Conservation (phyloP, 1,140 invertebrate species). For the Goniozus legneri region DNA sequence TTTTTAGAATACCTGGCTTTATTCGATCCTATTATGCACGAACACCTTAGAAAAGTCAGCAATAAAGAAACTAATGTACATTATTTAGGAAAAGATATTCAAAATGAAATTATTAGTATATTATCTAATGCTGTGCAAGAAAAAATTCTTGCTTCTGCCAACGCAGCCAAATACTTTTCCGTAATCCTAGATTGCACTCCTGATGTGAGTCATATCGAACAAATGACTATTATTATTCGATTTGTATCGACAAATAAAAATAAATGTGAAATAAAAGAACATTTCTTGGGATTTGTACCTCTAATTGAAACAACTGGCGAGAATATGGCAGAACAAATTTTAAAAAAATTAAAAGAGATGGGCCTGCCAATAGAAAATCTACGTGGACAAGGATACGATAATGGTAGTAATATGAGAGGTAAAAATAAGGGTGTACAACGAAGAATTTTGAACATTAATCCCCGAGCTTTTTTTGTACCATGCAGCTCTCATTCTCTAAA, state of each 20-base stretch:
- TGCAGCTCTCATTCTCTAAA: constrained; percentile 5
- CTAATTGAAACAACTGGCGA: constrained; percentile 6
- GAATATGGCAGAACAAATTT: constrained; percentile 11
- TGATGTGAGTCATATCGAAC: constrained; percentile 22
- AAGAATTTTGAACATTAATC: constrained; percentile 20
- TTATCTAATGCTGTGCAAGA: not conserved
- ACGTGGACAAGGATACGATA: constrained; percentile 37
- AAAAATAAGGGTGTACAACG: constrained; percentile 21
- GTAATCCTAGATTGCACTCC: constrained; percentile 28
- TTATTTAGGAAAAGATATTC: constrained; percentile 23
- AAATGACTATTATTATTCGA: constrained; percentile 23
- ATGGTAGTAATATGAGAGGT: constrained; percentile 37
- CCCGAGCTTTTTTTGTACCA: constrained; percentile 14
- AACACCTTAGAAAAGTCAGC: constrained; percentile 17
- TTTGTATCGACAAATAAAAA: constrained; percentile 11
- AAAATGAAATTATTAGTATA: constrained; percentile 29
- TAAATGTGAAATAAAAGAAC: constrained; percentile 14
- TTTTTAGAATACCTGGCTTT: constrained; percentile 25
- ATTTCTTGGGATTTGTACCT: constrained; percentile 18
- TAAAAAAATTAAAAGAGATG: constrained; percentile 13
- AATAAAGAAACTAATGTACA: constrained; percentile 9
- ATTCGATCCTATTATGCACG: constrained; percentile 27
- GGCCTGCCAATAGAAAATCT: constrained; percentile 22
- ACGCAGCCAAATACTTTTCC: constrained; percentile 18
- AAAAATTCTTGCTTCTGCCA: not conserved